Conservation (phyloP, 2,113 vertebrate genomes). For the Osmerus eperlanus region DNA sequence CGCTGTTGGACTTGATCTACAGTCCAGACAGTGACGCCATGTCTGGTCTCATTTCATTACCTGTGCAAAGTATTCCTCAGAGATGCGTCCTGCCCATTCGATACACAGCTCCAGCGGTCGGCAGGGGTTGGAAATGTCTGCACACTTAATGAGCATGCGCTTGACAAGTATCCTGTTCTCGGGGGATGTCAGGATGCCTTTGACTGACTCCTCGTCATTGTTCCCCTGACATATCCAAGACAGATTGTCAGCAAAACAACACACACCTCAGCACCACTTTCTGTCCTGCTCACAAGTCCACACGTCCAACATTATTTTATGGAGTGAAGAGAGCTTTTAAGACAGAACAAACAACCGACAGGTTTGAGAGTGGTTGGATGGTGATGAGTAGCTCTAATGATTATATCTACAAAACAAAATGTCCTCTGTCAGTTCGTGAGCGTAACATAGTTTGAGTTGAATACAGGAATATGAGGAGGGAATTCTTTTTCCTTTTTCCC, state of each 20-base stretch:
- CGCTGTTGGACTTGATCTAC: not conserved
- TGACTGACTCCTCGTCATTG: conserved; percentile 77
- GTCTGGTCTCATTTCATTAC: conserved; percentile 56
- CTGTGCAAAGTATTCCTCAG: conserved; percentile 98
- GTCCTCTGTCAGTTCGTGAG: not conserved
- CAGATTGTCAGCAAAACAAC: conserved; percentile 22
- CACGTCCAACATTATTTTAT: not conserved
- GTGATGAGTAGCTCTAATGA: not conserved
- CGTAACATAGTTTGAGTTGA: not conserved
- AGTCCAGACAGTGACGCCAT: conserved; percentile 7
- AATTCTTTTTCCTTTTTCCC: conserved; percentile 18
- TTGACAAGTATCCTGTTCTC: conserved; percentile 95
- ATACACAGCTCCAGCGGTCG: conserved; percentile 86
- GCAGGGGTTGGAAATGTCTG: conserved; percentile 96
- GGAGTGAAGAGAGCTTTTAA: not conserved
- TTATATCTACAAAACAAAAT: conserved; percentile 2
- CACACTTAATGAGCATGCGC: conserved; percentile 96
- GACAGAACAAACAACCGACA: not conserved
- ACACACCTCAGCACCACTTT: conserved; percentile 2
- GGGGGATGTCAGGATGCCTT: conserved; percentile 80
- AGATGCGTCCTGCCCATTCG: conserved; percentile 95
- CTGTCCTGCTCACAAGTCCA: not conserved
- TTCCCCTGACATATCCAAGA: conserved; percentile 58
- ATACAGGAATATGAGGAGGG: not conserved
- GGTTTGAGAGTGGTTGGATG: not conserved